Percentiles rank a stretch among this genome's conserved stretches.
Evolutionary conservation across 2,888 invertebrate genomes (phyloP).

Genomic region (Dexiosoma caninum): DNA sequence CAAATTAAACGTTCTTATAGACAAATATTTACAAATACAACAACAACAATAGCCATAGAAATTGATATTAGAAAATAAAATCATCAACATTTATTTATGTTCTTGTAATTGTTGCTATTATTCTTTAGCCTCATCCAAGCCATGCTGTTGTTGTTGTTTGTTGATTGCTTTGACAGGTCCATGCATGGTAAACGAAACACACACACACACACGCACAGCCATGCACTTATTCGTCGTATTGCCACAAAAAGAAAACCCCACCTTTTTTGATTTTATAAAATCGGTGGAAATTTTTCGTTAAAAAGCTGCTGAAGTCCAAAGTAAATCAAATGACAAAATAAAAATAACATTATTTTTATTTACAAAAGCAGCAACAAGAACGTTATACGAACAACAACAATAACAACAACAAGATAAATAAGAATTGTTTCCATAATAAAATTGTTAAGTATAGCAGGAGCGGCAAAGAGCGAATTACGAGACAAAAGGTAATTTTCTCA

Average conservation of each 20-base stretch:
- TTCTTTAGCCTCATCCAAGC: not conserved
- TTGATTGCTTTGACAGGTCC: conserved; percentile 51
- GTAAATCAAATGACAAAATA: conserved; percentile 22
- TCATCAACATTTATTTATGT: conserved; percentile 49
- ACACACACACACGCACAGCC: not conserved
- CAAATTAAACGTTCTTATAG: not conserved
- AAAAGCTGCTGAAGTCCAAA: not conserved
- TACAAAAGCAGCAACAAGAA: too few species aligned
- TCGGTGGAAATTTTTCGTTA: conserved; percentile 10
- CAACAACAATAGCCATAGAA: not conserved
- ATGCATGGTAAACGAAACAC: conserved; percentile 17
- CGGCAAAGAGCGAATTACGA: not conserved
- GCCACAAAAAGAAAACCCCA: conserved; percentile 26
- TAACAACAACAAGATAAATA: not conserved
- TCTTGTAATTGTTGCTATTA: conserved; percentile 7
- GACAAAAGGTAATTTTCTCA: not conserved
- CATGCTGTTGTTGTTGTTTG: too few species aligned
- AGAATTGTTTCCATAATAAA: not conserved
- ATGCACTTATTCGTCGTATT: not conserved
- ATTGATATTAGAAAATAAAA: conserved; percentile 53
- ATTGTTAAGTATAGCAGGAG: not conserved
- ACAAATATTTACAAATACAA: too few species aligned
- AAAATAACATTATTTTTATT: conserved; percentile 51
- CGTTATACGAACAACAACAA: not conserved
- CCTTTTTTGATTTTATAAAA: not conserved